Percentiles rank a stretch among this genome's conserved stretches.
Conservation (phyloP, 2,113 vertebrate species). For the Charina bottae region DNA sequence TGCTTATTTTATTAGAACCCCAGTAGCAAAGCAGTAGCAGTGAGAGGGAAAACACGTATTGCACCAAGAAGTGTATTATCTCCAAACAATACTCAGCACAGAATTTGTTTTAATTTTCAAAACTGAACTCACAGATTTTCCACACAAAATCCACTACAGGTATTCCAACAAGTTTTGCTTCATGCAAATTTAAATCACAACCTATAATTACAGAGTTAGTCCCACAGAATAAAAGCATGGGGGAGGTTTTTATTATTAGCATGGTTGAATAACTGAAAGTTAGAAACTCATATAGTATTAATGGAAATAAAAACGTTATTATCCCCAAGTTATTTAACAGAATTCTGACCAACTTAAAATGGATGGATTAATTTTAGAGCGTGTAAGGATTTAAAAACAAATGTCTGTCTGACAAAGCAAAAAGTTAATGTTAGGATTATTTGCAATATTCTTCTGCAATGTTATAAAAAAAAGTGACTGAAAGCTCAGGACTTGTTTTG, state of each 20-base stretch:
- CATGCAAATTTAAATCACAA: background rate
- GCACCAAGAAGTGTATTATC: background rate
- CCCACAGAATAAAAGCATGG: background rate
- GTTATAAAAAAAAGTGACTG: background rate
- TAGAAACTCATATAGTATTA: background rate
- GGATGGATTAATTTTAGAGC: slow-evolving; percentile 10
- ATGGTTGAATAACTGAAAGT: background rate
- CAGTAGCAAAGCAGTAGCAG: background rate
- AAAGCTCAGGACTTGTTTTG: background rate
- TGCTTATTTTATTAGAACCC: background rate
- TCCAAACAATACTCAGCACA: background rate
- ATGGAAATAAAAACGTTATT: background rate
- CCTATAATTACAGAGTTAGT: background rate
- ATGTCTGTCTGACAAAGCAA: background rate
- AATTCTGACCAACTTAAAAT: background rate
- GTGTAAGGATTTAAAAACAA: background rate
- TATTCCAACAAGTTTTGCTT: background rate
- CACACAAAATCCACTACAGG: background rate
- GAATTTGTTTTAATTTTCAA: background rate
- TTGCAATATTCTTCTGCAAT: background rate
- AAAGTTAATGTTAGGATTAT: slow-evolving; percentile 24
- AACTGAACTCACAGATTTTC: background rate
- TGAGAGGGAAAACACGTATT: background rate
- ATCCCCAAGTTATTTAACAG: slow-evolving; percentile 25
- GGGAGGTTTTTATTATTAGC: background rate